Evolutionary conservation across 2,113 vertebrate genomes (phyloP).

Genomic region (Hymenochirus boettgeri): DNA sequence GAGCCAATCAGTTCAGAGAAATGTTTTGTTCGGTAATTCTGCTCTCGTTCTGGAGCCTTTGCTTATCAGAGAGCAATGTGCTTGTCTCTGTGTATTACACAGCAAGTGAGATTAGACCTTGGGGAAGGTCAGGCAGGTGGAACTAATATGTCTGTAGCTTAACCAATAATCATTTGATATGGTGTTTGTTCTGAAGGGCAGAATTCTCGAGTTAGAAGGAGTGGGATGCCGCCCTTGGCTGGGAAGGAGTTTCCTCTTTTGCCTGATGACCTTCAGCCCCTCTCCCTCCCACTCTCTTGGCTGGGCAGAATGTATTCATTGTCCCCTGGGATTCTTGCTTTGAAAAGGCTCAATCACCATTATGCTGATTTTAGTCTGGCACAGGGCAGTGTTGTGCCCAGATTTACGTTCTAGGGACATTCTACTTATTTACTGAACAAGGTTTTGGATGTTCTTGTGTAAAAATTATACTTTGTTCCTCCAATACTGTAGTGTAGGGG

Average conservation of each 20-base stretch:
- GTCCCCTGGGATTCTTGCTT: constrained; percentile 1
- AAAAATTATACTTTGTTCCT: no score
- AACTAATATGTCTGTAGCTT: no score
- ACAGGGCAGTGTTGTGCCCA: neutral
- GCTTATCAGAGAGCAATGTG: no score
- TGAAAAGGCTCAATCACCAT: constrained; percentile 8
- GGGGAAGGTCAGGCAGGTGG: no score
- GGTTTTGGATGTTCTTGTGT: no score
- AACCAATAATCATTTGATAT: neutral
- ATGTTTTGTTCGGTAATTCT: no score
- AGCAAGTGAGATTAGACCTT: neutral
- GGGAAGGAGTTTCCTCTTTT: neutral
- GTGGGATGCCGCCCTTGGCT: neutral
- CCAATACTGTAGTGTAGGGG: no score
- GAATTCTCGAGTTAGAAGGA: neutral
- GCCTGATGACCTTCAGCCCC: constrained; percentile 29
- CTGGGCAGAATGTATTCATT: constrained; percentile 29
- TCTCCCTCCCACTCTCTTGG: constrained; percentile 5
- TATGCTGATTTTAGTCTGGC: neutral
- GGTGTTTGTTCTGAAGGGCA: neutral
- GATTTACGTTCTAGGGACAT: no score
- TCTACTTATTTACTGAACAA: no score
- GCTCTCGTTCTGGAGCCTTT: no score
- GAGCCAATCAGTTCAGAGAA: no score
- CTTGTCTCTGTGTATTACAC: neutral